Percentiles rank a stretch among this genome's conserved stretches.
These are phyloP conservation scores for Pheucticus melanocephalus DNA, from an alignment of 2,113 vertebrate genomes.

Conservation along the genomic window DNA sequence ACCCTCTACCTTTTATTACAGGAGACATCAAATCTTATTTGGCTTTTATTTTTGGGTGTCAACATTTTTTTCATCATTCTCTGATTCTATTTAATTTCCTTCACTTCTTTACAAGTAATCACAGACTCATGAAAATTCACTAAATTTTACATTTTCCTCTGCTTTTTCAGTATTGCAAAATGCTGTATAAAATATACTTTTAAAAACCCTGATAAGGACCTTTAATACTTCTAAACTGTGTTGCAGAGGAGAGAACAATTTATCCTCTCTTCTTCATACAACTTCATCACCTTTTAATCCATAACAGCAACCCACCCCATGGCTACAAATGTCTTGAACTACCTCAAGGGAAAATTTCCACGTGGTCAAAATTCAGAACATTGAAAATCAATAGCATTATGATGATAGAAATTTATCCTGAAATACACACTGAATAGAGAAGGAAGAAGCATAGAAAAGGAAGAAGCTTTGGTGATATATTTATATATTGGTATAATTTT, in stretches of 20 bases:
- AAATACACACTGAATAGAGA: neutral
- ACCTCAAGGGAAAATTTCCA: neutral
- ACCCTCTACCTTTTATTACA: neutral
- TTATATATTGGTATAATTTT: neutral
- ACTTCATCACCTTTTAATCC: constrained; percentile 13
- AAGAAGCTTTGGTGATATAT: neutral
- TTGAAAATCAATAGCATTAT: neutral
- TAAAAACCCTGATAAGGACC: neutral
- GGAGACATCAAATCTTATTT: neutral
- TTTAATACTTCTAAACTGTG: neutral
- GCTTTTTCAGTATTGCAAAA: neutral
- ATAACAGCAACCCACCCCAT: neutral
- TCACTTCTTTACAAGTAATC: neutral
- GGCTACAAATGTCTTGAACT: neutral
- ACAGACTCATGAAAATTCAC: neutral
- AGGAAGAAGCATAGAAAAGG: neutral
- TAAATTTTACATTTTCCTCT: neutral
- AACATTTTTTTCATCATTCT: fast-evolving
- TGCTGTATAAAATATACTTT: neutral
- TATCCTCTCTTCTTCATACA: neutral
- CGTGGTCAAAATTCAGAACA: neutral
- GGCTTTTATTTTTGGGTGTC: neutral
- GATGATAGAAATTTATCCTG: neutral
- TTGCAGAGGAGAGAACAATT: neutral
- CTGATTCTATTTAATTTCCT: neutral